Percentiles rank a stretch among this genome's conserved stretches.
Evolutionary conservation across 1,140 invertebrate genomes (phyloP).

Genomic region (Drosophila saltans): DNA sequence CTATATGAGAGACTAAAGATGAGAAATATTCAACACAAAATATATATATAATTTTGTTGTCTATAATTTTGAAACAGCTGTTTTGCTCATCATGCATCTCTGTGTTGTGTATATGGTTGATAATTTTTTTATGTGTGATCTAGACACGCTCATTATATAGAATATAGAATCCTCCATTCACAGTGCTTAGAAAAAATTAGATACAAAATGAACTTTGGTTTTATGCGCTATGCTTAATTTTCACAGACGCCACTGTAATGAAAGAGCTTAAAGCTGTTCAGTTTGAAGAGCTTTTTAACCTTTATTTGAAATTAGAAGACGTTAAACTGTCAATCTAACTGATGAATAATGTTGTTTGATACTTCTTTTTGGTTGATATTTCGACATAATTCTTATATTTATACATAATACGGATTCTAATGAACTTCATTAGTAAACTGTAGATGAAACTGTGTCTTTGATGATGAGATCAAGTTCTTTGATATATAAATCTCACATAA

Average conservation of each 20-base stretch:
- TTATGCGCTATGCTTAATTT: background rate
- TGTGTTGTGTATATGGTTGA: background rate
- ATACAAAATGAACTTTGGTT: background rate
- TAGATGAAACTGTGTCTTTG: too few relatives aligned
- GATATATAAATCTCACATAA: too few relatives aligned
- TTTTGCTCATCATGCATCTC: background rate
- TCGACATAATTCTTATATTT: too few relatives aligned
- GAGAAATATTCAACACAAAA: constrained; percentile 37
- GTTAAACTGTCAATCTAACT: background rate
- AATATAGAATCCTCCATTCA: background rate
- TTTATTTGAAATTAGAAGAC: background rate
- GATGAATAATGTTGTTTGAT: too few relatives aligned
- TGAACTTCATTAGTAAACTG: too few relatives aligned
- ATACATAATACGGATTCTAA: too few relatives aligned
- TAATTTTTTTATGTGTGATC: too few relatives aligned
- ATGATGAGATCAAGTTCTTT: too few relatives aligned
- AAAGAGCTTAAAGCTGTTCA: background rate
- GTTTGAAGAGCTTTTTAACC: background rate
- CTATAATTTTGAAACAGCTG: constrained; percentile 46
- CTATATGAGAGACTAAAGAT: background rate
- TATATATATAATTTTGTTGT: constrained; percentile 22
- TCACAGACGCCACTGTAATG: background rate
- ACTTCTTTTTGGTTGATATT: too few relatives aligned
- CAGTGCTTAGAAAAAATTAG: background rate
- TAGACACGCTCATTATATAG: background rate